These are phyloP conservation scores for Ataeniobius toweri DNA, from an alignment of 2,797 vertebrate species.

Conservation along the genomic window DNA sequence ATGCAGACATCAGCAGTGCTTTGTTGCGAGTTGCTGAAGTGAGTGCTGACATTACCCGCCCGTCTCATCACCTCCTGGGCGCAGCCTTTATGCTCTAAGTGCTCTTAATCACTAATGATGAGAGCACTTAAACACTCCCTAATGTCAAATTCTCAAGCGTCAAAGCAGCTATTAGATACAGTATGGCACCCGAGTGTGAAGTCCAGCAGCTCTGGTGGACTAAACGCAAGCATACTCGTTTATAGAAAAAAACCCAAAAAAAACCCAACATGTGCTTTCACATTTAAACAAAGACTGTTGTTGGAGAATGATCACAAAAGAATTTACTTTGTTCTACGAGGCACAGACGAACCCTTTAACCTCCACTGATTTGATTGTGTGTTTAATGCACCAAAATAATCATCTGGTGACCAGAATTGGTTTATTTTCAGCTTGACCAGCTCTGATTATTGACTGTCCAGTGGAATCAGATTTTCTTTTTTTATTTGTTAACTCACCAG, in stretches of 20 bases:
- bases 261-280: conserved; percentile 17
- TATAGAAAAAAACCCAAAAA: background rate
- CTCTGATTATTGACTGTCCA: background rate
- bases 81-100: conserved; percentile 46
- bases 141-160: conserved; percentile 46
- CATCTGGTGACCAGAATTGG: background rate
- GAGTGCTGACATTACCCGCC: conserved; percentile 34
- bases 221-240: background rate
- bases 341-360: background rate
- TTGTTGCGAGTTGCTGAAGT: conserved; percentile 32
- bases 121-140: conserved; percentile 61
- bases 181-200: conserved; percentile 2
- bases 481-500: background rate
- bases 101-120: conserved; percentile 56
- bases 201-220: background rate
- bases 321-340: background rate
- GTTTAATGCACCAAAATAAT: too few relatives aligned
- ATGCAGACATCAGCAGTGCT: conserved; percentile 15
- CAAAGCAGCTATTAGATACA: conserved; percentile 35
- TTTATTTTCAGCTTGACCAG: background rate
- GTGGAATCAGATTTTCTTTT: background rate
- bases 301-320: conserved; percentile 1
- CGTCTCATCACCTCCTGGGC: conserved; percentile 51
- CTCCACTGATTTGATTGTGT: background rate
- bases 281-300: background rate